Evolutionary conservation across 2,888 invertebrate species (phyloP), one percentile per base, ranked within the genome.

Genomic region (Eupithecia insigniata): DNA sequence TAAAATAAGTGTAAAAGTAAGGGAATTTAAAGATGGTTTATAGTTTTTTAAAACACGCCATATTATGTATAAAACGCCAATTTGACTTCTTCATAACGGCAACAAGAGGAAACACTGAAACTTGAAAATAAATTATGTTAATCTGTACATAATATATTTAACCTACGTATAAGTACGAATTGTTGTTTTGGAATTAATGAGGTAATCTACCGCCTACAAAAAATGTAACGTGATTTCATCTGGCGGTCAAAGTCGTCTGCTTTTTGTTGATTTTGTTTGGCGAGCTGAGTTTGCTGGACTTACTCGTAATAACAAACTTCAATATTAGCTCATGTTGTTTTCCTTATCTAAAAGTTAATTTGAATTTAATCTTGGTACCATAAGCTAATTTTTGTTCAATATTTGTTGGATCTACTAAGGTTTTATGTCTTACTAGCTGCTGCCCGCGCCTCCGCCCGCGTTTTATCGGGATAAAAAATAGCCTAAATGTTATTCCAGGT

Each of bases 221-320:
- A 71, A 67, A 36, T 46, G 43, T 55, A 51, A 43, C 58, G 67
- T 61, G 71, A 67, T 36, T 66, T 71, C 67, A 62, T 71, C 51
- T 22, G 6, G 22, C 36, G 51, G 70, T 60, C 70, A 70, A 67
- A 67, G 58, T 39, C 67, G 39, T 26, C 36, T 30, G 39, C 28
- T 67, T 67, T 67, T 67, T 60, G 64, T 64, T 36, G 16, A 8
- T 30, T 64, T 36, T 64, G 34, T 64, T 64, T 26, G 34, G 61
- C 34, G n/a, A 62, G 16, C 26, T 2, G 26, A 51, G 46, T 51
- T 51, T 26, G 55, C 12, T 51, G 51, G 22, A 51, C 26, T 51
- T 51, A n/a, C n/a, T n/a, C n/a, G n/a, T n/a, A n/a, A 12, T 51
- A 51, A 10, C 51, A 22, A 14, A 51, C 46, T n/a, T 51, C 10